Conservation (phyloP, 2,113 vertebrate genomes). For the Neotragus moschatus region DNA sequence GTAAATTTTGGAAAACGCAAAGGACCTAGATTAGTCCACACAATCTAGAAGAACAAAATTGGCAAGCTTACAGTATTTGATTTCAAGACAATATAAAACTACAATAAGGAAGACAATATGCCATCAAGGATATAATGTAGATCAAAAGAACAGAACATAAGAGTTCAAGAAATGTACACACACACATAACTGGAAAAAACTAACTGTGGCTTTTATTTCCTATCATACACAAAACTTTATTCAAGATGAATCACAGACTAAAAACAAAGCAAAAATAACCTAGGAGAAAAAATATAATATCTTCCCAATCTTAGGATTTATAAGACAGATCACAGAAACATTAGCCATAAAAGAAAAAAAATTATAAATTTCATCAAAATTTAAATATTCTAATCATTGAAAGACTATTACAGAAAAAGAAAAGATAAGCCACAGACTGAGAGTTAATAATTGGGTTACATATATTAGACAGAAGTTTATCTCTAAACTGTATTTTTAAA, state of each 20-base stretch:
- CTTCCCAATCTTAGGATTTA: not conserved
- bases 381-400: not conserved
- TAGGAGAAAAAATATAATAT: not conserved
- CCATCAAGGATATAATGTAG: not conserved
- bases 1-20: not conserved
- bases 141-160: not conserved
- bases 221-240: not conserved
- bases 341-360: not conserved
- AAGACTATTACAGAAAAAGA: not conserved
- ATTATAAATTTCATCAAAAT: not conserved
- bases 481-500: not conserved
- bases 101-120: not conserved
- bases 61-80: not conserved
- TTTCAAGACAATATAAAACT: not conserved
- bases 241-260: not conserved
- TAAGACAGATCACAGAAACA: not conserved
- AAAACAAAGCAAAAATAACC: not conserved
- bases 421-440: not conserved
- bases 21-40: not conserved
- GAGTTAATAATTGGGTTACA: not conserved
- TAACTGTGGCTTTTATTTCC: not conserved
- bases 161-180: not conserved
- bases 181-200: not conserved
- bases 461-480: not conserved
- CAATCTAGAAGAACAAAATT: not conserved